Evolutionary conservation across 2,113 vertebrate genomes (phyloP).

Genomic region (Oncorhynchus nerka): DNA sequence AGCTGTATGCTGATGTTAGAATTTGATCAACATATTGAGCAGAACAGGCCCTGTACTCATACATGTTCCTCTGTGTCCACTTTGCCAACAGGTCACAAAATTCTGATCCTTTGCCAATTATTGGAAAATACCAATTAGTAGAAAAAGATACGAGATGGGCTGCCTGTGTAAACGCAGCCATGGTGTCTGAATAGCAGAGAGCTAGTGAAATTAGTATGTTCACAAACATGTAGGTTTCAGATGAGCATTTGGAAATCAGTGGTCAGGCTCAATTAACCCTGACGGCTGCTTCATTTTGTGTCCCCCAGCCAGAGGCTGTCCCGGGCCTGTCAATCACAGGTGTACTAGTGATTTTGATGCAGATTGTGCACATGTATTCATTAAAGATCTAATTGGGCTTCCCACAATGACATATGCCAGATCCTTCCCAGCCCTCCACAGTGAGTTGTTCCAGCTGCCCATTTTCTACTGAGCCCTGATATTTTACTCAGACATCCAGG

Average conservation of each 20-base stretch:
- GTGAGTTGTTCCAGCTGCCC: conserved; percentile 18
- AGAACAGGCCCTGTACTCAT: neutral
- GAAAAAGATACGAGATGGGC: too few species aligned
- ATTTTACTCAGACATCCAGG: conserved; percentile 11
- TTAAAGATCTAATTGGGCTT: conserved; percentile 49
- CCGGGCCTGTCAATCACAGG: conserved; percentile 18
- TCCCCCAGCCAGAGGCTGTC: neutral
- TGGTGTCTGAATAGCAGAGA: neutral
- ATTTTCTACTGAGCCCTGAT: conserved; percentile 36
- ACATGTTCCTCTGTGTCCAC: neutral
- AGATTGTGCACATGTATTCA: conserved; percentile 36
- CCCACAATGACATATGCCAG: conserved; percentile 46
- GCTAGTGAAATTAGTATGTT: neutral
- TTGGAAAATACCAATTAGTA: too few species aligned
- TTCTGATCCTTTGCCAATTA: too few species aligned
- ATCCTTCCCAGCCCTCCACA: conserved; percentile 27
- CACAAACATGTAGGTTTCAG: neutral
- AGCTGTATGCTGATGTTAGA: neutral
- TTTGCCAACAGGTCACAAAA: neutral
- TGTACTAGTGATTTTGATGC: conserved; percentile 21
- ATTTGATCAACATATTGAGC: neutral
- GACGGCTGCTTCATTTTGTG: neutral
- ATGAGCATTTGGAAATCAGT: neutral
- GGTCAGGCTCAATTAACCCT: neutral
- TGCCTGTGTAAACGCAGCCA: neutral